Evolutionary conservation across 2,888 invertebrate species (phyloP).

Genomic region (Cerceris rybyensis): DNA sequence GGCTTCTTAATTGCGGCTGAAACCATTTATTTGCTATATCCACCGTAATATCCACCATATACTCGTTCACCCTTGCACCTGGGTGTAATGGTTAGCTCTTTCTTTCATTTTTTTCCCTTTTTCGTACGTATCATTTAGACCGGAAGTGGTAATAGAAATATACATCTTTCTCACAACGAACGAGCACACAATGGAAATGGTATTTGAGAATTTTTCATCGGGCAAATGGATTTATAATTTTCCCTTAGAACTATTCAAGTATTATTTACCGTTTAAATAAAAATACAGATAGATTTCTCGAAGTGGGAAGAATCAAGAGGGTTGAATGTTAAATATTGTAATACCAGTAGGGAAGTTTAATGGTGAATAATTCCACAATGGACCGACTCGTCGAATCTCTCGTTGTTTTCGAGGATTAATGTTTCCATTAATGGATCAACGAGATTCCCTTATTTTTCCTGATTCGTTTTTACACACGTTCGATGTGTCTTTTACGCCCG

Average conservation of each 20-base stretch:
- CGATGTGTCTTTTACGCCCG: conserved; percentile 29
- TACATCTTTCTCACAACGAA: not conserved
- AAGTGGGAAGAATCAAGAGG: too few species aligned
- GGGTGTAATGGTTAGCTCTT: conserved; percentile 42
- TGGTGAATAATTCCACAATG: too few species aligned
- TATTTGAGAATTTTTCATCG: too few species aligned
- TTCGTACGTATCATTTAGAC: conserved; percentile 10
- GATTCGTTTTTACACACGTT: not conserved
- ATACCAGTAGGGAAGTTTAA: too few species aligned
- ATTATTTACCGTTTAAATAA: too few species aligned
- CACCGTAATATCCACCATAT: not conserved
- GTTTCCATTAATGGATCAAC: too few species aligned
- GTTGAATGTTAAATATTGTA: too few species aligned
- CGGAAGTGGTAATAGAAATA: conserved; percentile 24
- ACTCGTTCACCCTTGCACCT: conserved; percentile 39
- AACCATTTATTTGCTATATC: conserved; percentile 69
- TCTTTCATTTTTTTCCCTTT: not conserved
- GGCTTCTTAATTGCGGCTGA: conserved; percentile 71
- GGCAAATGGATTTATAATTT: too few species aligned
- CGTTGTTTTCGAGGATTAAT: too few species aligned
- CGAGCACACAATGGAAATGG: not conserved
- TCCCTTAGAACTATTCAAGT: too few species aligned
- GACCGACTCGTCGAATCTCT: too few species aligned
- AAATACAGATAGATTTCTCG: too few species aligned
- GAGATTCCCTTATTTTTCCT: not conserved